Evolutionary conservation across 2,113 vertebrate genomes (phyloP).

Genomic region (Penelope pileata): DNA sequence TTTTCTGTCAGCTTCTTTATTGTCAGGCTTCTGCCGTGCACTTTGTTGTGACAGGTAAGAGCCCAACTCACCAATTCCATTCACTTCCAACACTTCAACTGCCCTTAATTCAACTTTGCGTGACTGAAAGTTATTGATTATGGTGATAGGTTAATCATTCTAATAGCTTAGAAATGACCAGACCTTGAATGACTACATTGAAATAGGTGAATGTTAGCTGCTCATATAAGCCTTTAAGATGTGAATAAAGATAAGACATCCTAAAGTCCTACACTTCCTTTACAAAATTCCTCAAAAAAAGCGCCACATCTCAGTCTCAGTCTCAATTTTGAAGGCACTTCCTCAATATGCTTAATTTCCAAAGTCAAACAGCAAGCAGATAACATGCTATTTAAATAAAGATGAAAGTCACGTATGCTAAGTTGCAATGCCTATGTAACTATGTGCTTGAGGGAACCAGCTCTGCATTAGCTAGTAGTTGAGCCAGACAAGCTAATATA

Average conservation of each 20-base stretch:
- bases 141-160: not conserved
- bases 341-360: not conserved
- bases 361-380: not conserved
- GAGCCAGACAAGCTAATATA: not conserved
- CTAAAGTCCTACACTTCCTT: not conserved
- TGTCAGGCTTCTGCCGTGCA: not conserved
- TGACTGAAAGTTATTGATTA: not conserved
- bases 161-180: not conserved
- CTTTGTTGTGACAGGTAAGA: not conserved
- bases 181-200: not conserved
- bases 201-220: not conserved
- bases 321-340: not conserved
- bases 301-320: not conserved
- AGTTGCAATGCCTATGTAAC: not conserved
- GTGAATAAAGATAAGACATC: not conserved
- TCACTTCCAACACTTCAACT: not conserved
- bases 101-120: not conserved
- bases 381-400: not conserved
- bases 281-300: not conserved
- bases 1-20: no score
- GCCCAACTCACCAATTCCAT: not conserved
- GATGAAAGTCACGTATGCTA: not conserved
- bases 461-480: not conserved
- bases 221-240: not conserved
- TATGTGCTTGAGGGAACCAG: not conserved